Percentiles rank a stretch among this genome's conserved stretches.
phyloP scores from a whole-genome alignment of 2,888 invertebrate species.

The Dasypolia templi region DNA sequence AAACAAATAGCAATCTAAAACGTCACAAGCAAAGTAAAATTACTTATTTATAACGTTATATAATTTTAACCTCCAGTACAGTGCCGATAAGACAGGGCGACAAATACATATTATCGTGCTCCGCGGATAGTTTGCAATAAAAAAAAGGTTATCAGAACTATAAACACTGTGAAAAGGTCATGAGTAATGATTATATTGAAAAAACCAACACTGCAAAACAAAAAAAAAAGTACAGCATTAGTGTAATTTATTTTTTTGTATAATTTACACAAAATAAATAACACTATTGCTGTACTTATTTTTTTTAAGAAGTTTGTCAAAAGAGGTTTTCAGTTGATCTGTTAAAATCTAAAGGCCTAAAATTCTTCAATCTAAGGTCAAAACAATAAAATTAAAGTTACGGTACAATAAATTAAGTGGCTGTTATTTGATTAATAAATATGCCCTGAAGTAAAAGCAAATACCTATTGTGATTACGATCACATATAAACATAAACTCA shows the following conservation, averaged over 20 bases:
- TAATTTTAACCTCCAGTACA: slow-evolving; percentile 52
- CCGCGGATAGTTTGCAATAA: slow-evolving; percentile 46
- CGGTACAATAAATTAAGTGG: background rate
- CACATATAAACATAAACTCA: too few species aligned
- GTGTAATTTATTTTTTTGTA: background rate
- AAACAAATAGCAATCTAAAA: slow-evolving; percentile 22
- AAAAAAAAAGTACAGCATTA: too few species aligned
- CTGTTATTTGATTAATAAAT: background rate
- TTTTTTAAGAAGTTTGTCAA: background rate
- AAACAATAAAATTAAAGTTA: background rate
- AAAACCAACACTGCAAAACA: background rate
- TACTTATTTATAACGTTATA: slow-evolving; percentile 47
- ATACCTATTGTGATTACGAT: background rate
- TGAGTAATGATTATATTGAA: background rate
- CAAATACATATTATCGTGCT: slow-evolving; percentile 55
- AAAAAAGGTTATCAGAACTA: slow-evolving; percentile 56
- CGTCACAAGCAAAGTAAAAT: slow-evolving; percentile 42
- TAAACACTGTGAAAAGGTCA: slow-evolving; percentile 44
- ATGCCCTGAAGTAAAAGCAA: background rate
- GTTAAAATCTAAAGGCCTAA: background rate
- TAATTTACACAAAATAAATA: too few species aligned
- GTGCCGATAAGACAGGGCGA: slow-evolving; percentile 42
- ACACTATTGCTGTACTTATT: too few species aligned
- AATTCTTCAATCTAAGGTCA: background rate
- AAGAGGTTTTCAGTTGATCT: background rate